phyloP scores from a whole-genome alignment of 2,888 invertebrate genomes.

The Volucella inflata region DNA sequence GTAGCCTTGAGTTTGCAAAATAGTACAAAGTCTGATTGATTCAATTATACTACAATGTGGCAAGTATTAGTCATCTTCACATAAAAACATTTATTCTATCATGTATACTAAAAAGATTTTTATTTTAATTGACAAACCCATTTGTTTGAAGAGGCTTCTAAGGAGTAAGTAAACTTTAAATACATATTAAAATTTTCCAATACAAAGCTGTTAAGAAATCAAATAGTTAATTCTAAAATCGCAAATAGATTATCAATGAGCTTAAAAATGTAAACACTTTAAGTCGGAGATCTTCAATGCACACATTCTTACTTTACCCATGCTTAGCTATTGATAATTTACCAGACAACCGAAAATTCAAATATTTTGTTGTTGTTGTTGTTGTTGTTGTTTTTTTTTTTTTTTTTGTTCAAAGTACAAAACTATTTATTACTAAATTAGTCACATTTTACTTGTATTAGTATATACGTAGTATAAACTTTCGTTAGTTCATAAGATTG shows the following conservation, averaged over 20 bases:
- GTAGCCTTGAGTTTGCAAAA: too few relatives aligned
- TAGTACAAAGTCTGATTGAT: too few relatives aligned
- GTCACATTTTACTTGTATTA: conserved; percentile 33
- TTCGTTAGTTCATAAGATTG: conserved; percentile 23
- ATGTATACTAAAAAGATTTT: too few relatives aligned
- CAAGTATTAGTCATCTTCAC: too few relatives aligned
- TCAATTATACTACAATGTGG: too few relatives aligned
- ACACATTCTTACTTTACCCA: conserved; percentile 1
- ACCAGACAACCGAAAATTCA: conserved; percentile 11
- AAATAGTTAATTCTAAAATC: conserved; percentile 7
- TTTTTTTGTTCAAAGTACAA: conserved; percentile 44
- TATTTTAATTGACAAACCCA: too few relatives aligned
- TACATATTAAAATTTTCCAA: background rate
- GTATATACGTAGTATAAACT: conserved; percentile 14
- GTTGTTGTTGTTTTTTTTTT: background rate
- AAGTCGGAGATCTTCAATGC: background rate
- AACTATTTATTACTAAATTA: conserved; percentile 61
- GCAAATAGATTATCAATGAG: conserved; percentile 14
- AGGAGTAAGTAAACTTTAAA: too few relatives aligned
- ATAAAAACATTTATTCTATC: too few relatives aligned
- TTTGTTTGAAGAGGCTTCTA: too few relatives aligned
- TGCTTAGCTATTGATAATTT: background rate
- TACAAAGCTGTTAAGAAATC: background rate
- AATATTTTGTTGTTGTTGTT: background rate
- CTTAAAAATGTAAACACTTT: conserved; percentile 41